Evolutionary conservation across 2,113 vertebrate species (phyloP).

Genomic region (Lethenteron reissneri): DNA sequence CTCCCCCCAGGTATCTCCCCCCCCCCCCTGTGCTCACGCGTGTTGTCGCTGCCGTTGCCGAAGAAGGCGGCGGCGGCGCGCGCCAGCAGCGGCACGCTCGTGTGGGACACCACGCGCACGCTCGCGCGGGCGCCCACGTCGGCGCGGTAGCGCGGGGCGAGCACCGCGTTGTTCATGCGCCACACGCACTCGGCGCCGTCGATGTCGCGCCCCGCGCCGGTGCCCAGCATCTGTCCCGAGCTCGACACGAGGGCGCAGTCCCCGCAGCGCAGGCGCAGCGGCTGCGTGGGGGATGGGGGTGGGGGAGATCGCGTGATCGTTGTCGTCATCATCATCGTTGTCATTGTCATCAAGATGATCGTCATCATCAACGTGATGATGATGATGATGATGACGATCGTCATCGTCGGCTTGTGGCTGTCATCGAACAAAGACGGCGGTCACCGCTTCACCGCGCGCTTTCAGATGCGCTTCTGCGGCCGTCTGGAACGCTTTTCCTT

Average conservation of each 20-base stretch:
- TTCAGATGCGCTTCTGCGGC: no score
- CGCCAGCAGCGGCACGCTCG: conserved; percentile 51
- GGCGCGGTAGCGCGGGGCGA: conserved; percentile 38
- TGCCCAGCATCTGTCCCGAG: conserved; percentile 73
- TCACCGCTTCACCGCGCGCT: no score
- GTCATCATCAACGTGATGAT: no score
- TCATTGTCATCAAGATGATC: no score
- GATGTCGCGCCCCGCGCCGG: conserved; percentile 33
- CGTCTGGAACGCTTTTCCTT: no score
- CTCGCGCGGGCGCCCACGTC: conserved; percentile 52
- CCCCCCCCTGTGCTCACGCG: no score
- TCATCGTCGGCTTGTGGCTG: no score
- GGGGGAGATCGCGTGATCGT: neutral
- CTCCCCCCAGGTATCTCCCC: no score
- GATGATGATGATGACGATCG: no score
- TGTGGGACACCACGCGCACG: conserved; percentile 61
- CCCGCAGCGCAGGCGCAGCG: conserved; percentile 22
- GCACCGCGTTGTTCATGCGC: conserved; percentile 81
- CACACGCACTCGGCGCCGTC: conserved; percentile 44
- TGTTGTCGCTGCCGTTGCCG: conserved; percentile 34
- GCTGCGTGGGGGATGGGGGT: conserved; percentile 19
- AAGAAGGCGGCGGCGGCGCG: conserved; percentile 48
- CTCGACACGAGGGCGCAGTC: conserved; percentile 66
- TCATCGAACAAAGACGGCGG: no score
- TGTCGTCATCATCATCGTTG: no score